Evolutionary conservation across 2,888 invertebrate genomes (phyloP).

Genomic region (Drosophila stalkeri): DNA sequence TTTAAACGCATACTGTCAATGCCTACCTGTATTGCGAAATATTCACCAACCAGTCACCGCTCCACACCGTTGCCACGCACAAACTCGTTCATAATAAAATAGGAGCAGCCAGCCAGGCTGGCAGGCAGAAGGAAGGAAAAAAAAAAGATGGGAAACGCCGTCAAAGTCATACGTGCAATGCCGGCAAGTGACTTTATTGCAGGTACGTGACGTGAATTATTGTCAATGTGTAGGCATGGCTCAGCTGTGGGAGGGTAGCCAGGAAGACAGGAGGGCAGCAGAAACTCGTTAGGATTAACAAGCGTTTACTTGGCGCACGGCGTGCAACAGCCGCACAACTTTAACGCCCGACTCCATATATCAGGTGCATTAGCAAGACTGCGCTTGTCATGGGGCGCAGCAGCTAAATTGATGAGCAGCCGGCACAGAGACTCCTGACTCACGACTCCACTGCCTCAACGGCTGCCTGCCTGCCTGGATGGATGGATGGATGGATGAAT

Average conservation of each 20-base stretch:
- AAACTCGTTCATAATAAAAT: slow-evolving; percentile 79
- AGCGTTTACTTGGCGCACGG: slow-evolving; percentile 76
- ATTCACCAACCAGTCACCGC: slow-evolving; percentile 5
- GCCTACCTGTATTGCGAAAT: slow-evolving; percentile 59
- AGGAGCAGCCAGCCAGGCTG: slow-evolving; percentile 13
- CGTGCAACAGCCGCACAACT: slow-evolving; percentile 62
- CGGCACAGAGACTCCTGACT: slow-evolving; percentile 48
- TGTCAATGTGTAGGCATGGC: slow-evolving; percentile 59
- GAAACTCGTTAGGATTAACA: slow-evolving; percentile 82
- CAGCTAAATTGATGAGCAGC: slow-evolving; percentile 79
- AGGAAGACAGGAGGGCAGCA: slow-evolving; percentile 25
- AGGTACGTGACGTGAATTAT: slow-evolving; percentile 82
- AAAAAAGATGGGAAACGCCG: slow-evolving; percentile 58
- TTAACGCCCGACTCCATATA: slow-evolving; percentile 54
- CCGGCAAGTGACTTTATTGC: slow-evolving; percentile 81
- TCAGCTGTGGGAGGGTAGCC: neutral
- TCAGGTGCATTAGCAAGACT: slow-evolving; percentile 71
- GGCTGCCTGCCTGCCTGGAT: neutral
- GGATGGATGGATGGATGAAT: slow-evolving; percentile 49
- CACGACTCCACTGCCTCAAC: slow-evolving; percentile 2
- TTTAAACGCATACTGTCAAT: slow-evolving; percentile 57
- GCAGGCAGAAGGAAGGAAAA: slow-evolving; percentile 32
- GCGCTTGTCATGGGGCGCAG: slow-evolving; percentile 67
- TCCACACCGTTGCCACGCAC: slow-evolving; percentile 52
- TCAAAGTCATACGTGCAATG: slow-evolving; percentile 81